Evolutionary conservation across 2,113 vertebrate genomes (phyloP).

Genomic region (Microcebus griseorufus): DNA sequence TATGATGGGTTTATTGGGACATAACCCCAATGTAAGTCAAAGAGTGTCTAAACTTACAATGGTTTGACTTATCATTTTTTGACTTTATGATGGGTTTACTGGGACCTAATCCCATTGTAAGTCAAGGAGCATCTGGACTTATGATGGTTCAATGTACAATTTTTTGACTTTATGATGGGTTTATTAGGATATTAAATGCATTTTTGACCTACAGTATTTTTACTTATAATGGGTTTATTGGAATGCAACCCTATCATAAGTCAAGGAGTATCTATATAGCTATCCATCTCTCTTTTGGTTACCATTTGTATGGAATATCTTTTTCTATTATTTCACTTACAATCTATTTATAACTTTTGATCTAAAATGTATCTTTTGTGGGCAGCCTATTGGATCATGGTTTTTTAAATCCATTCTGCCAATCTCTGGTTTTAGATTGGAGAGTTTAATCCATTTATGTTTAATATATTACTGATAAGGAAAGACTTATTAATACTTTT

Average conservation of each 20-base stretch:
- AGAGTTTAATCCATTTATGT: conserved; percentile 26
- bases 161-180: background rate
- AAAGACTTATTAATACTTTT: background rate
- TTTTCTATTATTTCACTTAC: background rate
- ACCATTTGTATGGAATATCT: background rate
- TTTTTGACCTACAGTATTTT: background rate
- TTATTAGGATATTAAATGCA: background rate
- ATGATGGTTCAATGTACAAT: background rate
- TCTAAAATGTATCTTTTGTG: background rate
- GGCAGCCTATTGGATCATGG: background rate
- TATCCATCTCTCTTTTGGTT: background rate
- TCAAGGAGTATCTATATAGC: background rate
- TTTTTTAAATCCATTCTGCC: background rate
- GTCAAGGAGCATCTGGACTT: background rate
- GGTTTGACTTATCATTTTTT: background rate
- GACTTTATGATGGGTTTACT: background rate
- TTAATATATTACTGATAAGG: background rate
- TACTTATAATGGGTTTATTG: background rate
- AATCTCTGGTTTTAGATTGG: background rate
- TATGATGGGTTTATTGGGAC: background rate
- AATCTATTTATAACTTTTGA: background rate
- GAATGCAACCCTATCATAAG: background rate
- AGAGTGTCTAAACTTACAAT: background rate
- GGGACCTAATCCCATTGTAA: background rate
- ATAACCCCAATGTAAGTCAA: background rate